Evolutionary conservation across 2,888 invertebrate species (phyloP).

Genomic region (Gymnocheta viridis): DNA sequence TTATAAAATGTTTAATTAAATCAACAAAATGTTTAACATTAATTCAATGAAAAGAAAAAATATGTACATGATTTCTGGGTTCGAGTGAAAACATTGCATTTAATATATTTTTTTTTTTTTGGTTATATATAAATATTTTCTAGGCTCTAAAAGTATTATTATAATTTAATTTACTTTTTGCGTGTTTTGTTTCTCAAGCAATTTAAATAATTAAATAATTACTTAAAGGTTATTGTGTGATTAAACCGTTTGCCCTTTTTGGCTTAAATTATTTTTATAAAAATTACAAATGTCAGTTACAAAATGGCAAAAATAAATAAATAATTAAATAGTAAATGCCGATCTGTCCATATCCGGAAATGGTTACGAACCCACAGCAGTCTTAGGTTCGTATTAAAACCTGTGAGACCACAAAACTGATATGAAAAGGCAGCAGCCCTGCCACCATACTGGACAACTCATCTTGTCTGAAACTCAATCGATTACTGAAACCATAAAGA

Average conservation of each 20-base stretch:
- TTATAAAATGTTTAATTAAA: conserved; percentile 17
- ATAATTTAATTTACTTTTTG: not conserved
- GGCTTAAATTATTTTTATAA: no score
- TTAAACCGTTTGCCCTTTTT: not conserved
- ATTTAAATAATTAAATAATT: not conserved
- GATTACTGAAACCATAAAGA: no score
- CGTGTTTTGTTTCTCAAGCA: not conserved
- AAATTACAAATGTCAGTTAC: no score
- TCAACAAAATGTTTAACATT: not conserved
- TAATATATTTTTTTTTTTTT: not conserved
- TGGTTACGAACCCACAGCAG: no score
- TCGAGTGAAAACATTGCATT: not conserved
- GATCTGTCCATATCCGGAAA: no score
- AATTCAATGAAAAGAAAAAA: not conserved
- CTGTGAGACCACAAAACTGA: no score
- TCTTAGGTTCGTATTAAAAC: no score
- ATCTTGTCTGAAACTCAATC: no score
- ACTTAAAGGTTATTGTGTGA: not conserved
- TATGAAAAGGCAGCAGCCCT: no score
- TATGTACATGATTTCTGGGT: conserved; percentile 18
- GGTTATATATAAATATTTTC: not conserved
- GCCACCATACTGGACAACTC: no score
- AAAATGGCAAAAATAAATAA: no score
- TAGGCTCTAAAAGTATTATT: not conserved
- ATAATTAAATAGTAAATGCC: no score